Percentiles rank a stretch among this genome's conserved stretches.
Evolutionary conservation across 2,888 invertebrate species (phyloP).

Genomic region (Limnephilus marmoratus): DNA sequence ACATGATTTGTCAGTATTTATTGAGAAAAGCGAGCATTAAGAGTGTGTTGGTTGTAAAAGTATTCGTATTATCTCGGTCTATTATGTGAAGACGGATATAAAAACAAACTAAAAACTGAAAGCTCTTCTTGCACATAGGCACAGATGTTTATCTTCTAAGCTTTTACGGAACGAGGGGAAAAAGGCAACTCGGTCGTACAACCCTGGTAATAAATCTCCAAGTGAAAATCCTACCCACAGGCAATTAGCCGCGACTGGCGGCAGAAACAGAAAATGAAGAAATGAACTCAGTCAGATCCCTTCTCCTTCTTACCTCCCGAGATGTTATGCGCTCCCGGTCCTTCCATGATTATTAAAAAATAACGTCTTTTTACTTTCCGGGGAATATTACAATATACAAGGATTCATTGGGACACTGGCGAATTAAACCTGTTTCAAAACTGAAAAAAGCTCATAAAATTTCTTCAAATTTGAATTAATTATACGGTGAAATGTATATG

Average conservation of each 20-base stretch:
- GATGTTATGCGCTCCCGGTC: slow-evolving; percentile 46
- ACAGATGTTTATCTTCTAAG: slow-evolving; percentile 63
- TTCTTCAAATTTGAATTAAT: background rate
- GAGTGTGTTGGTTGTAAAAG: background rate
- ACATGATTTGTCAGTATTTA: background rate
- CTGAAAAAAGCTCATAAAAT: background rate
- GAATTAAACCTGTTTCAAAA: background rate
- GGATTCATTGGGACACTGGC: background rate
- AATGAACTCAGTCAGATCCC: slow-evolving; percentile 34
- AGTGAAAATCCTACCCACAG: slow-evolving; percentile 64
- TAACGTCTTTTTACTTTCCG: background rate
- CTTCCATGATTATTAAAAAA: slow-evolving; percentile 2
- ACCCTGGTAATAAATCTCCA: slow-evolving; percentile 62
- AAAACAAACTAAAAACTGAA: slow-evolving; percentile 38
- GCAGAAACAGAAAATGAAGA: slow-evolving; percentile 24
- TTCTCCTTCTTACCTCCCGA: background rate
- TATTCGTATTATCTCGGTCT: slow-evolving; percentile 22
- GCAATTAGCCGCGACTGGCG: slow-evolving; percentile 64
- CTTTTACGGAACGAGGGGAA: slow-evolving; percentile 46
- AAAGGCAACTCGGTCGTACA: slow-evolving; percentile 48
- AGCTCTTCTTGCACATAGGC: slow-evolving; percentile 46
- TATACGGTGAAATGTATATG: background rate
- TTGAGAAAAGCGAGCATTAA: background rate
- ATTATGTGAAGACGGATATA: slow-evolving; percentile 31
- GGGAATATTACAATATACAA: background rate